Conservation (phyloP, 53 echinoderm and acorn worm species). For the Patiria pectinifera region DNA sequence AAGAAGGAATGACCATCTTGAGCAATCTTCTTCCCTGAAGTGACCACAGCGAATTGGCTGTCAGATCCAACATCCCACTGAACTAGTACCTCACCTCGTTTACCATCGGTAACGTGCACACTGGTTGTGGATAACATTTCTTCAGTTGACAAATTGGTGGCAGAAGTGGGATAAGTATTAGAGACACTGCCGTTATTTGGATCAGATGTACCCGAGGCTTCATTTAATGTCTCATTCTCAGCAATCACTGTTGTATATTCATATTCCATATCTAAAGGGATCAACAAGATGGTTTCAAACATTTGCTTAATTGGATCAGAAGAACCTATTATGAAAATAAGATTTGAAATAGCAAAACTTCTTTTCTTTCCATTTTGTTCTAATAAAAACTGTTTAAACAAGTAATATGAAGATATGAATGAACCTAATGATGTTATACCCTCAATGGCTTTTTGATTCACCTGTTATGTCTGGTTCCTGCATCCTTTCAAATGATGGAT, state of each 20-base stretch:
- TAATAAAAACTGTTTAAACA: too few relatives aligned
- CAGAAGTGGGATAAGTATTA: background rate
- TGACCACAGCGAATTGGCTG: slow-evolving; percentile 1
- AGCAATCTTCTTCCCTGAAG: background rate
- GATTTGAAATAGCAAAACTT: too few relatives aligned
- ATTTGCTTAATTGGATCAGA: too few relatives aligned
- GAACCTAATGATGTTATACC: too few relatives aligned
- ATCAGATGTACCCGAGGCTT: background rate
- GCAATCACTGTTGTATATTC: background rate
- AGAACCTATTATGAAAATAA: too few relatives aligned
- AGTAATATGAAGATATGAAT: too few relatives aligned
- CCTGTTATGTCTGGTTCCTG: background rate
- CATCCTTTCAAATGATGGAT: slow-evolving; percentile 67
- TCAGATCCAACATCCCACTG: background rate
- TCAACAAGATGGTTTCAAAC: too few relatives aligned
- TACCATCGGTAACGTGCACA: background rate
- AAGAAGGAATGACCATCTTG: slow-evolving; percentile 48
- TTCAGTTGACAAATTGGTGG: background rate
- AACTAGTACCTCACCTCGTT: background rate
- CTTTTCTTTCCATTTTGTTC: too few relatives aligned
- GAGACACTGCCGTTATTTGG: background rate
- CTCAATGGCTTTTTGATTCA: background rate
- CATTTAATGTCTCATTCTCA: background rate
- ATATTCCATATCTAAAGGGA: background rate
- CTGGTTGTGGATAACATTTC: background rate